phyloP scores from a whole-genome alignment of 2,888 invertebrate genomes.

The Periphyllus acericola region DNA sequence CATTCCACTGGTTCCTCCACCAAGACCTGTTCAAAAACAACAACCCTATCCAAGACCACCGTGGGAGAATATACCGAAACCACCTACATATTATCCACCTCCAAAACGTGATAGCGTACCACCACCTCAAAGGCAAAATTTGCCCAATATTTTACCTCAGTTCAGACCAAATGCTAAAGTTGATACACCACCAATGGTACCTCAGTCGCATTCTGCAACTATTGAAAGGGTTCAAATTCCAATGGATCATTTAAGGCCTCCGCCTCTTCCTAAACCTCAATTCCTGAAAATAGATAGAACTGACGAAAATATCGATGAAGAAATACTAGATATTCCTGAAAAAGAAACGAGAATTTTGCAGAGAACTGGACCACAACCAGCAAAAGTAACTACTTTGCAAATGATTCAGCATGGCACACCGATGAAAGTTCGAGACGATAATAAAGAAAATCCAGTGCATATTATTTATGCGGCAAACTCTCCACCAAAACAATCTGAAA shows the following conservation, averaged over 20 bases:
- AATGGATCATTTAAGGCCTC: slow-evolving; percentile 70
- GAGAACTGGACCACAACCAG: slow-evolving; percentile 29
- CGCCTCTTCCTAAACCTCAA: slow-evolving; percentile 66
- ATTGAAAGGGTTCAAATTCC: slow-evolving; percentile 64
- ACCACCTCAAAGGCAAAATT: slow-evolving; percentile 35
- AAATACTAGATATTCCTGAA: slow-evolving; percentile 43
- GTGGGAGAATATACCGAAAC: slow-evolving; percentile 67
- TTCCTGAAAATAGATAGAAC: slow-evolving; percentile 64
- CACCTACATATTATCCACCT: slow-evolving; percentile 61
- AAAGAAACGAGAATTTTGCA: slow-evolving; percentile 60
- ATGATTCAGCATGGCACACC: slow-evolving; percentile 71
- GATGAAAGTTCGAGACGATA: slow-evolving; percentile 31
- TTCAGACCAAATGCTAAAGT: slow-evolving; percentile 74
- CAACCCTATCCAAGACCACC: slow-evolving; percentile 68
- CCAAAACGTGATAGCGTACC: slow-evolving; percentile 40
- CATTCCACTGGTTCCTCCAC: slow-evolving; percentile 49
- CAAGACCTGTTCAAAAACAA: slow-evolving; percentile 58
- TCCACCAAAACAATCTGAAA: slow-evolving; percentile 64
- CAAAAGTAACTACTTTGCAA: slow-evolving; percentile 74
- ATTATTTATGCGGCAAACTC: slow-evolving; percentile 73
- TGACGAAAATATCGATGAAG: slow-evolving; percentile 63
- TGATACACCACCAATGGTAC: slow-evolving; percentile 64
- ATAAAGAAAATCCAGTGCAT: slow-evolving; percentile 69
- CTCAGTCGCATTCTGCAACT: slow-evolving; percentile 44
- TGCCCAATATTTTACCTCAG: slow-evolving; percentile 78